phyloP scores from a whole-genome alignment of 2,113 vertebrate species.

The Cricetomys ansorgei region DNA sequence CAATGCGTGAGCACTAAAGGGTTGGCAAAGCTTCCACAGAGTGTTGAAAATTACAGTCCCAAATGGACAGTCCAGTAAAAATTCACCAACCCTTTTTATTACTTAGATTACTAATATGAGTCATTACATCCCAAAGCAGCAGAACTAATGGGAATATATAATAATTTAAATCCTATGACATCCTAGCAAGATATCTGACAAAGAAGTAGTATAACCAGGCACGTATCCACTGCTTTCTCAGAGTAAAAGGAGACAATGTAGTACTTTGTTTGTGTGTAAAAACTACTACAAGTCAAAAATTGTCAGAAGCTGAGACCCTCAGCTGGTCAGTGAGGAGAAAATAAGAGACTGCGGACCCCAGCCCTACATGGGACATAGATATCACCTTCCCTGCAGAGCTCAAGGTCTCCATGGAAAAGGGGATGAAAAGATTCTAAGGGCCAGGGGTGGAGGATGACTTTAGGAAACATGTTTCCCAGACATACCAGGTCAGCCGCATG shows the following conservation, averaged over 20 bases:
- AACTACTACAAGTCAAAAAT: neutral
- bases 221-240: conserved; percentile 47
- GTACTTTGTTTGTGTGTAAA: conserved; percentile 40
- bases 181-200: conserved; percentile 69
- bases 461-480: neutral
- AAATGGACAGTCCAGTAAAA: conserved; percentile 70
- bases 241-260: conserved; percentile 33
- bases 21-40: conserved; percentile 58
- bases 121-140: conserved; percentile 70
- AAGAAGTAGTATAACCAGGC: conserved; percentile 56
- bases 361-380: neutral
- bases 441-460: neutral
- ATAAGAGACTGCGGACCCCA: neutral
- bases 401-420: neutral
- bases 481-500: neutral
- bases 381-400: neutral
- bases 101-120: conserved; percentile 67
- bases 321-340: neutral
- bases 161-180: conserved; percentile 63
- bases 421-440: neutral
- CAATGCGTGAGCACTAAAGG: neutral
- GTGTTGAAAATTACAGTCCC: conserved; percentile 72
- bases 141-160: conserved; percentile 74
- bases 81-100: conserved; percentile 72
- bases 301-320: neutral